Percentiles rank a stretch among this genome's conserved stretches.
phyloP scores from a whole-genome alignment of 2,888 invertebrate genomes.

The Drosophila greeni region DNA sequence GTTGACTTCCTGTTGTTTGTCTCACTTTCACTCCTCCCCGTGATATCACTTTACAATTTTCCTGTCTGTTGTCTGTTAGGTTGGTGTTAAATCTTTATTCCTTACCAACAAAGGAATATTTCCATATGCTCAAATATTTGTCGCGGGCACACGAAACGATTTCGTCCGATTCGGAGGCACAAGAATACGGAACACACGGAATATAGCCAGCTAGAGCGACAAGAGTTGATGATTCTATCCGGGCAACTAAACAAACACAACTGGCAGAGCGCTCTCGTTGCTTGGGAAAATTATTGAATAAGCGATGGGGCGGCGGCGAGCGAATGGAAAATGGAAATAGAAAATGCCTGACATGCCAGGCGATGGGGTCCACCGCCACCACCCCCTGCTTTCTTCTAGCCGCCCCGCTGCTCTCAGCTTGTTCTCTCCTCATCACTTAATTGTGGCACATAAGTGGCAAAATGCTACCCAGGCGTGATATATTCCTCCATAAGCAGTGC shows the following conservation, averaged over 20 bases:
- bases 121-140: slow-evolving; percentile 44
- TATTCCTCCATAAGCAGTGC: slow-evolving; percentile 33
- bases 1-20: slow-evolving; percentile 28
- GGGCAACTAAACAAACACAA: slow-evolving; percentile 65
- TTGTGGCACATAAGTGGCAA: slow-evolving; percentile 35
- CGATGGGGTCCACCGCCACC: slow-evolving; percentile 9
- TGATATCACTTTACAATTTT: slow-evolving; percentile 33
- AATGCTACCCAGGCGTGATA: slow-evolving; percentile 28
- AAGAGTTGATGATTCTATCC: slow-evolving; percentile 39
- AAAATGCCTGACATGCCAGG: slow-evolving; percentile 41
- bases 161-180: slow-evolving; percentile 17
- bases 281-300: slow-evolving; percentile 58
- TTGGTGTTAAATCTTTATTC: background rate
- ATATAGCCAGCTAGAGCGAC: slow-evolving; percentile 18
- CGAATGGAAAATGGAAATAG: slow-evolving; percentile 58
- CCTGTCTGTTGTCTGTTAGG: too few relatives aligned
- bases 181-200: slow-evolving; percentile 2
- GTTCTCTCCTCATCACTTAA: slow-evolving; percentile 31
- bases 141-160: slow-evolving; percentile 28
- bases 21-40: slow-evolving; percentile 27
- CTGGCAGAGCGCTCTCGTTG: slow-evolving; percentile 45
- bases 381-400: background rate
- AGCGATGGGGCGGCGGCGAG: slow-evolving; percentile 44
- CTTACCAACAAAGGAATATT: slow-evolving; percentile 24
- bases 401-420: slow-evolving; percentile 9